Evolutionary conservation across 2,888 invertebrate species (phyloP).

Genomic region (Digitonthophagus gazella): DNA sequence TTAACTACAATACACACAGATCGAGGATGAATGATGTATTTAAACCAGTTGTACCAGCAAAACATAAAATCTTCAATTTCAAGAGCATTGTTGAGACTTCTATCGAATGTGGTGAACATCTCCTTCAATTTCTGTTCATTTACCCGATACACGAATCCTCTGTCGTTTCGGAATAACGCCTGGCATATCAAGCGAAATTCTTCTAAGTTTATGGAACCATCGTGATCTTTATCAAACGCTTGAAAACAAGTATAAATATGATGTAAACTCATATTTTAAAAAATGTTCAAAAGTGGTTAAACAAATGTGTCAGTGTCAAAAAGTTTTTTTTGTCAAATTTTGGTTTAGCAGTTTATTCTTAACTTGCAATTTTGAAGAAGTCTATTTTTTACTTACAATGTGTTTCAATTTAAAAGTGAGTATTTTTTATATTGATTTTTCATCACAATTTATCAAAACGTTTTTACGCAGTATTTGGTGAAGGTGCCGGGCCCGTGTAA

Average conservation of each 20-base stretch:
- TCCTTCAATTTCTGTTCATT: constrained; percentile 66
- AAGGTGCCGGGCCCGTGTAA: too few species aligned
- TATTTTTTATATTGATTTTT: too few species aligned
- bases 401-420: too few species aligned
- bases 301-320: background rate
- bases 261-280: background rate
- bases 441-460: too few species aligned
- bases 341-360: too few species aligned
- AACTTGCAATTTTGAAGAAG: too few species aligned
- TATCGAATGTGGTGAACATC: constrained; percentile 78
- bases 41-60: constrained; percentile 89
- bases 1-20: background rate
- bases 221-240: constrained; percentile 47
- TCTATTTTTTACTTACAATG: too few species aligned
- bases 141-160: constrained; percentile 77
- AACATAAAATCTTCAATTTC: constrained; percentile 78
- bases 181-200: constrained; percentile 81
- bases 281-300: background rate
- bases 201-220: constrained; percentile 68
- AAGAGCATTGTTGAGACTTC: constrained; percentile 70
- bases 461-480: too few species aligned
- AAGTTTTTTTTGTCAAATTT: too few species aligned
- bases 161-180: constrained; percentile 79
- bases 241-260: constrained; percentile 11
- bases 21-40: constrained; percentile 57